Base-by-base conservation (phyloP, 23 tunicate genomes). In the Phallusia fumigata region DNA sequence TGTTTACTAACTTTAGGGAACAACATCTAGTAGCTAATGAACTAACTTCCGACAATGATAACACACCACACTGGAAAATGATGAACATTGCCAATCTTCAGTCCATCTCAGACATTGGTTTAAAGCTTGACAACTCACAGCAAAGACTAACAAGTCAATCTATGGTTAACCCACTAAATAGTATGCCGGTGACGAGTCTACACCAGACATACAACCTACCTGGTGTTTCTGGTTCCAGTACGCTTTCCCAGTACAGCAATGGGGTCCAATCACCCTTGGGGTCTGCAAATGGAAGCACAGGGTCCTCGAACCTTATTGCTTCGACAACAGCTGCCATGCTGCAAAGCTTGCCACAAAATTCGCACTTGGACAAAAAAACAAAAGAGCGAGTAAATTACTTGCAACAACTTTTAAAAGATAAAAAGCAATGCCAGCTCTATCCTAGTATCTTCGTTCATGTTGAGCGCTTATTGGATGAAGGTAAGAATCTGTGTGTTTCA, bases 401-500 rank as follows among this genome's bases (percentile, higher is more conserved):
- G 65, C 95, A 97, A 75, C 99, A 97, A 53, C 89, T 97, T 65
- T 83, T 97, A 65, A 90, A 97, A 80, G 99, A 97, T 52, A 93
- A 92, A 85, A 97, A 97, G 79, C 88, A 83, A 50, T 88, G 95
- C 76, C 97, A 88, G 32, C 58, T 84, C 34, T 88, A 92, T 64
- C 97, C 99, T 0, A 85, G 78, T 33, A 86, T 91, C 31, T 97
- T 97, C 85, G 74, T 84, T 32, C 99, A 97, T 80, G 97, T 86
- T 35, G 99, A 97, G 80, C 75, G 99, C 36, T 76, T 97, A 35
- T 58, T 97, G 30, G 99, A 93, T 82, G 99, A 97, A 88, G 99
- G 99, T 97, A 80, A 88, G 85, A 58, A 58, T 13, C 13, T 58
- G 69, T 58, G 13, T 40, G 47, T 40, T 40, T 10, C 10, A 40